phyloP scores from a whole-genome alignment of 2,888 invertebrate species.

The Brassicogethes aeneus region DNA sequence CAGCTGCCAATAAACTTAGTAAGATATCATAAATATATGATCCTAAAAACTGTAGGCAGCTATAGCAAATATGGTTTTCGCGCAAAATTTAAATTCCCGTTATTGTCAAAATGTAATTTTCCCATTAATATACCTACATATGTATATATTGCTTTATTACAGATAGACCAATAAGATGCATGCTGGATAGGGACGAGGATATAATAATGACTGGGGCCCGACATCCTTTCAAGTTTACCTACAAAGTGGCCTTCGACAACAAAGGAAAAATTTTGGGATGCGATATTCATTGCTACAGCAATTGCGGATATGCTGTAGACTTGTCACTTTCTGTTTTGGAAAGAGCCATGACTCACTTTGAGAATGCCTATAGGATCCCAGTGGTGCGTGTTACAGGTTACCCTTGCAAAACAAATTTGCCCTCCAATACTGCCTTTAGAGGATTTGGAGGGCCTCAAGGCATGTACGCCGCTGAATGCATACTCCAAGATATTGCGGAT shows the following conservation, averaged over 20 bases:
- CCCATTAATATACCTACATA: no score
- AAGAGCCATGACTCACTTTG: slow-evolving; percentile 73
- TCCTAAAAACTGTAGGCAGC: no score
- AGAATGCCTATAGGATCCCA: slow-evolving; percentile 76
- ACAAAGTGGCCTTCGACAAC: slow-evolving; percentile 71
- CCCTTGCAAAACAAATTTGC: slow-evolving; percentile 79
- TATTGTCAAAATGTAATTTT: background rate
- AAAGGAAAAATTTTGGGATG: slow-evolving; percentile 68
- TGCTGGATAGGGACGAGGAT: slow-evolving; percentile 90
- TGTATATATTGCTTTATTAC: no score
- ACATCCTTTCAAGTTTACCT: slow-evolving; percentile 81
- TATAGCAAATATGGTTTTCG: no score
- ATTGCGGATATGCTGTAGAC: slow-evolving; percentile 78
- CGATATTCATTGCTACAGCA: slow-evolving; percentile 65
- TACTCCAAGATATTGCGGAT: slow-evolving; percentile 69
- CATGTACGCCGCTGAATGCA: slow-evolving; percentile 76
- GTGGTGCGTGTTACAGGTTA: slow-evolving; percentile 61
- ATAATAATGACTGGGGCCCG: slow-evolving; percentile 83
- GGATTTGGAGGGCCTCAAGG: slow-evolving; percentile 90
- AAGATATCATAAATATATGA: no score
- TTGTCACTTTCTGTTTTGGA: slow-evolving; percentile 72
- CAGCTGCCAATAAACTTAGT: slow-evolving; percentile 63
- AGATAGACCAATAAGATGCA: slow-evolving; percentile 56
- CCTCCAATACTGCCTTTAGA: slow-evolving; percentile 89
- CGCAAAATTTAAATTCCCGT: no score